These are phyloP conservation scores for Porites lobata DNA, from an alignment of 92 coral and sea anemone species.

Conservation along the genomic window DNA sequence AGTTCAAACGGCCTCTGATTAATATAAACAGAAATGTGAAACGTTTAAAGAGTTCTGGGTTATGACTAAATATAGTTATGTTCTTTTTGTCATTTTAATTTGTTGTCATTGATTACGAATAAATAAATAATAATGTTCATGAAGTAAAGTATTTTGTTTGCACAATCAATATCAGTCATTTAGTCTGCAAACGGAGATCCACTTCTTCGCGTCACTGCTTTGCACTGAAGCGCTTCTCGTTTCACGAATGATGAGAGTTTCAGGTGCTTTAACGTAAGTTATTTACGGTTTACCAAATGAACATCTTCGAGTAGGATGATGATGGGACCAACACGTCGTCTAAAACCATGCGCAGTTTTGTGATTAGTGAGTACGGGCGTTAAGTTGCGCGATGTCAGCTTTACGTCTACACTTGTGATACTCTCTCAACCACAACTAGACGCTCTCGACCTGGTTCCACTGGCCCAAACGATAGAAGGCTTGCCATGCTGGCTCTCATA, in stretches of 20 bases:
- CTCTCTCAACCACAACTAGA: constrained; percentile 72
- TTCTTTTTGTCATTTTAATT: background rate
- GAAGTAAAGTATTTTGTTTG: background rate
- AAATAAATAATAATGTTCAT: background rate
- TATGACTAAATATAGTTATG: background rate
- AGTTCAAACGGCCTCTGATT: background rate
- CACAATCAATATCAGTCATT: background rate
- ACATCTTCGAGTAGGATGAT: background rate
- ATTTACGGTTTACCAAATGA: background rate
- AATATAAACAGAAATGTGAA: background rate
- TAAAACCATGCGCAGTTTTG: background rate
- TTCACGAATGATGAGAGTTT: no score
- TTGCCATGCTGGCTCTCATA: constrained; percentile 71
- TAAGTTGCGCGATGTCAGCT: background rate
- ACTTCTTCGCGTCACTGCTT: background rate
- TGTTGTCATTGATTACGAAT: background rate
- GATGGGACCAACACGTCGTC: background rate
- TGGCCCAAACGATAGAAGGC: constrained; percentile 57
- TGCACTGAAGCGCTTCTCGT: background rate
- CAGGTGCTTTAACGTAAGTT: background rate
- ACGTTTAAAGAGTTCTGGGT: background rate
- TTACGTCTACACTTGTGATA: constrained; percentile 61
- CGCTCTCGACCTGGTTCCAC: constrained; percentile 46
- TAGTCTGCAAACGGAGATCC: constrained; percentile 4
- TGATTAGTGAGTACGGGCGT: background rate